Evolutionary conservation across 2,113 vertebrate species (phyloP), one percentile per base, ranked within the genome.

Genomic region (Menidia beryllina): DNA sequence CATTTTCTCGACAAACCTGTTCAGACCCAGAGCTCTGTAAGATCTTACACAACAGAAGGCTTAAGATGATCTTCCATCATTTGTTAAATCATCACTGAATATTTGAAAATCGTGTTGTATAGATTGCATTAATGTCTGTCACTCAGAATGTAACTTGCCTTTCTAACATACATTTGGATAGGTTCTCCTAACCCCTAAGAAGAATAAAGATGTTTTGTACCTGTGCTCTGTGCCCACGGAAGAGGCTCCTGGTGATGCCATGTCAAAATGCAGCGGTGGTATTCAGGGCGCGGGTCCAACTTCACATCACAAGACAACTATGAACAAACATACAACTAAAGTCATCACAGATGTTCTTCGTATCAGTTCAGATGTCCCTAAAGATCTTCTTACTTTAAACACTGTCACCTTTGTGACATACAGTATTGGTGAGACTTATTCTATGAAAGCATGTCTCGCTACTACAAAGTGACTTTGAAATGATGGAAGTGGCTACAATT

Each of bases 161-260:
- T 10, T 34, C 30, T 34, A 34, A 34, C 10, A 10, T n/a, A n/a
- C n/a, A n/a, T n/a, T n/a, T n/a, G n/a, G 30, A 5, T 34, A 34
- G 30, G 30, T 10, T 34, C 30, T 34, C 30, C 30, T 10, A 34
- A 34, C 7, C 30, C 30, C 30, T 34, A 6, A 34, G 10, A 8
- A 8, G 30, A 10, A 34, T 34, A 34, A 34, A 34, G 30, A 7
- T 1, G 14, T 34, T 11, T 39, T 25, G 86, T 82, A 99, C 98
- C 98, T 98, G 98, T 99, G 94, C 97, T 99, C 93, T 99, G 98
- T 93, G 98, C 98, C 98, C 98, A 99, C 87, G 98, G 97, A 91
- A 99, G 95, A 88, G 98, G 98, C 91, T 99, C 98, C 95, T 99
- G 98, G 94, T 99, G 98, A 95, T 99, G 97, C 98, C 98, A 99